Percentiles rank a stretch among this genome's conserved stretches.
Evolutionary conservation across 2,888 invertebrate genomes (phyloP).

Genomic region (Calameuta idolon): DNA sequence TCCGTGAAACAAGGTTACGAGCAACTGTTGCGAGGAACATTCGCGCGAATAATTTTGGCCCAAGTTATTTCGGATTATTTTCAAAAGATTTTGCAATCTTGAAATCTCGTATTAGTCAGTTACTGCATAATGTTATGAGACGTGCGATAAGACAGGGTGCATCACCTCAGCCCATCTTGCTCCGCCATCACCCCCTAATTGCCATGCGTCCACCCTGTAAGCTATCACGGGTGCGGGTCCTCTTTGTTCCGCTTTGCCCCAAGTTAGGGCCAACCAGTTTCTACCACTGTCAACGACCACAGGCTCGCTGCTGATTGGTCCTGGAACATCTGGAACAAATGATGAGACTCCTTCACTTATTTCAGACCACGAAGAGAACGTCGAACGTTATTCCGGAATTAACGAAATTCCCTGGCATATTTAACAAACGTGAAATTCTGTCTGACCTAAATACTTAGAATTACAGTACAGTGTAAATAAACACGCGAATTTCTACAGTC

Average conservation of each 20-base stretch:
- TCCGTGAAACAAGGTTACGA: neutral
- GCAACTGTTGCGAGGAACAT: neutral
- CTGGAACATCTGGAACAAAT: conserved; percentile 79
- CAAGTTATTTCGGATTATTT: neutral
- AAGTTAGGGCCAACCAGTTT: conserved; percentile 86
- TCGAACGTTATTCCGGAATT: neutral
- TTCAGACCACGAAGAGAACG: neutral
- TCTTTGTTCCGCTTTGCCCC: conserved; percentile 80
- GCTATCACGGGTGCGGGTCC: conserved; percentile 83
- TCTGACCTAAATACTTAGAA: neutral
- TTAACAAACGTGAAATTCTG: neutral
- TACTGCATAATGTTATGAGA: neutral
- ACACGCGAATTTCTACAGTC: neutral
- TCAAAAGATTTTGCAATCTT: neutral
- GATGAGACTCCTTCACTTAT: neutral
- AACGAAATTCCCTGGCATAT: neutral
- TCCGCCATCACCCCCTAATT: conserved; percentile 83
- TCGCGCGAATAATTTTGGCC: neutral
- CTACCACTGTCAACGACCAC: conserved; percentile 83
- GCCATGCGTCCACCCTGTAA: conserved; percentile 86
- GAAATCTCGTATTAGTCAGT: neutral
- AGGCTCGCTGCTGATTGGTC: conserved; percentile 81
- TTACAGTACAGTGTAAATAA: neutral
- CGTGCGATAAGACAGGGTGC: neutral
- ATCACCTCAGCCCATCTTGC: conserved; percentile 81